Evolutionary conservation across 2,888 invertebrate genomes (phyloP).

Genomic region (Steinernema hermaphroditum): DNA sequence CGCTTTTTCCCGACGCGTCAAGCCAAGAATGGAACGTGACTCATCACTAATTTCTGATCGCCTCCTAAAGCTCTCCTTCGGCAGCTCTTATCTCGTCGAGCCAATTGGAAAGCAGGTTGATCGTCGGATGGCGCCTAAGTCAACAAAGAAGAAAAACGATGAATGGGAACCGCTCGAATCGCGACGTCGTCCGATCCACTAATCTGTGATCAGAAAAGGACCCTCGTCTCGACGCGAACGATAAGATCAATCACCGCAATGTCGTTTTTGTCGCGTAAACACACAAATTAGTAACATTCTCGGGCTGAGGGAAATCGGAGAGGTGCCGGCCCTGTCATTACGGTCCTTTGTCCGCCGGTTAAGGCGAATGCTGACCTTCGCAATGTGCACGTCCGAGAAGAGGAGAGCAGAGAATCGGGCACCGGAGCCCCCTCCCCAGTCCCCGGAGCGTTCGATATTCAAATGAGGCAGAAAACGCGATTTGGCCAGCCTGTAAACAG

Average conservation of each 20-base stretch:
- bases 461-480: background rate
- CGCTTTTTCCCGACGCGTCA: no score
- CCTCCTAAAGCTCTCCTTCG: no score
- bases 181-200: no score
- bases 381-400: background rate
- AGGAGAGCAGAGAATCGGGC: background rate
- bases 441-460: background rate
- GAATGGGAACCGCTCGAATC: no score
- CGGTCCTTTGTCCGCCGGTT: constrained; percentile 12
- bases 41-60: no score
- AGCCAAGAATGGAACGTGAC: no score
- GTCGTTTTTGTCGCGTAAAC: constrained; percentile 7
- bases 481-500: background rate
- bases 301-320: background rate
- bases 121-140: background rate
- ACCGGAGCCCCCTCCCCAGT: no score
- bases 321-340: background rate
- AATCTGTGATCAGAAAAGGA: no score
- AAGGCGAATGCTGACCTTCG: constrained; percentile 5
- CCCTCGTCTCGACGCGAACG: no score
- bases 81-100: no score
- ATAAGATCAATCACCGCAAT: background rate
- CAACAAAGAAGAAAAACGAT: background rate
- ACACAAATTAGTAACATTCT: constrained; percentile 22
- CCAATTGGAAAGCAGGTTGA: background rate